Evolutionary conservation across 1,140 invertebrate species (phyloP).

Genomic region (Magallana angulata): DNA sequence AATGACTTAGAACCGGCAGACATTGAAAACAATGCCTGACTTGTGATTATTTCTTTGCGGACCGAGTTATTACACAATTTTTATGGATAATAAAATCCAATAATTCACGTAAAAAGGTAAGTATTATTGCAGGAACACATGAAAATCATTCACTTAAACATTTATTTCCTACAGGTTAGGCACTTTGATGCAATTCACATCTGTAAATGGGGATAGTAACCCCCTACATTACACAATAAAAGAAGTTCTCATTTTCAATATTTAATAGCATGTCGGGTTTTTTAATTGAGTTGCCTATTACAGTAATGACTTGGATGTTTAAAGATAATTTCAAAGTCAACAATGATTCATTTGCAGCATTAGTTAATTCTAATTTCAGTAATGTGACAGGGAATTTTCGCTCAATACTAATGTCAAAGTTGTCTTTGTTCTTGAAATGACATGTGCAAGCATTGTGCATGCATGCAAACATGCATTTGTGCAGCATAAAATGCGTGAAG

Average conservation of each 20-base stretch:
- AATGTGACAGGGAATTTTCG: not conserved
- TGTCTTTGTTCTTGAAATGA: conserved; percentile 4
- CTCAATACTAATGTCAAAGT: not conserved
- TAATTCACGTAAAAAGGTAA: conserved; percentile 7
- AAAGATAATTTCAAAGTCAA: conserved; percentile 7
- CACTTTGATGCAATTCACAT: not conserved
- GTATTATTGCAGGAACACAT: not conserved
- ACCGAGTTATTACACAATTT: conserved; percentile 11
- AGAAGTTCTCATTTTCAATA: too few relatives aligned
- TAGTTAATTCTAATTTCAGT: not conserved
- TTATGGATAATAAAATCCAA: conserved; percentile 13
- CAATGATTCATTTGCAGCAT: conserved; percentile 16
- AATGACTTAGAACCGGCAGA: not conserved
- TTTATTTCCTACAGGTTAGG: not conserved
- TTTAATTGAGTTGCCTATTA: not conserved
- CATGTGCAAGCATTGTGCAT: not conserved
- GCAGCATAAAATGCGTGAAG: not conserved
- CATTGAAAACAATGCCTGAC: not conserved
- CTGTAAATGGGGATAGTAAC: too few relatives aligned
- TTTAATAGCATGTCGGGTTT: too few relatives aligned
- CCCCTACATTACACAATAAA: too few relatives aligned
- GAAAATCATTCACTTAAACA: not conserved
- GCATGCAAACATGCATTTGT: not conserved
- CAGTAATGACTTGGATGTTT: not conserved
- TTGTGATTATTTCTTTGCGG: not conserved